Evolutionary conservation across 1,140 invertebrate species (phyloP), one percentile per base, ranked within the genome.

Genomic region (Drosophila nasuta): DNA sequence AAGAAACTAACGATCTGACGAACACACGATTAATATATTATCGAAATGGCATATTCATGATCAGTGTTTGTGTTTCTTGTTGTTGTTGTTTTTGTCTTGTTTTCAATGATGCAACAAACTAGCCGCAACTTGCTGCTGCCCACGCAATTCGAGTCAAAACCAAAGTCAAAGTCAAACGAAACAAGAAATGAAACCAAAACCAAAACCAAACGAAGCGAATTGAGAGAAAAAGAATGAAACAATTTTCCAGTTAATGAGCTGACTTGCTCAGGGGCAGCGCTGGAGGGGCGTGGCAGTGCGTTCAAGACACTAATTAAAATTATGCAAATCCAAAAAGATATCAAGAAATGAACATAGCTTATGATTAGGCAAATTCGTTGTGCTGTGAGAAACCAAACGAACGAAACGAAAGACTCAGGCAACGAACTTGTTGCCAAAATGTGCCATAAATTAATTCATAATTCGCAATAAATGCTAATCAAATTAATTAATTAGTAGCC

Each of bases 391-490:
- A 20, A 33, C 85, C 57, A 85, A 85, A 85, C 78, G 62, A 89
- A 83, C 81, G 1, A 64, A 74, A 56, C 85, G 62, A 89, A 85
- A 85, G 85, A 89, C 81, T 89, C 33, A 66, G 69, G 81, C 85
- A 89, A 89, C 85, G 72, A 89, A 89, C 85, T 79, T 59, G 85
- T 71, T 35, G 33, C 51, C 8, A 56, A 46, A 17, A 46, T 25
- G 13, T n/a, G 58, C 77, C 70, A 78, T 89, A 85, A 88, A 81
- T 89, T 89, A 74, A 83, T 81, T 81, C 81, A 89, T 89, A 89
- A 88, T 88, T 89, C 75, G 77, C 77, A 75, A 79, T 85, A 62
- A 79, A 87, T 76, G 82, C 83, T 88, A 89, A 85, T 89, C 75
- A 81, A 89, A 89, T 89, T 89, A 89, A 85, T 89, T 89, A 89